Base-by-base conservation (phyloP, 2,113 vertebrate species). In the Callospermophilus lateralis region DNA sequence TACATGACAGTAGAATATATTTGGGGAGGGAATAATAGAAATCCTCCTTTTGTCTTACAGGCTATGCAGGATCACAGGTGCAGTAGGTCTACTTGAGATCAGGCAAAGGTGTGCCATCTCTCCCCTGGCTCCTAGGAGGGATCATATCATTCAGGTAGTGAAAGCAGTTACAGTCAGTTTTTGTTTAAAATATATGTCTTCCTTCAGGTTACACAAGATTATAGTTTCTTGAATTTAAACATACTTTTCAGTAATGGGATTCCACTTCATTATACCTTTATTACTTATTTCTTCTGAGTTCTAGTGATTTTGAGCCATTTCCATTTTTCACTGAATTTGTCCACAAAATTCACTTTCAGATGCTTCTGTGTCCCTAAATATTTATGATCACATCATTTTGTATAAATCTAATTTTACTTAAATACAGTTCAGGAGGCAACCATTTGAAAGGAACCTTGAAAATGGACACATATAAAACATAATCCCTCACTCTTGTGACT, bases 361-460 rank as follows among this genome's bases (percentile, higher is more conserved):
- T 1, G 4, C 32, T 45, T 58, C 28, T 88, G 22, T 76, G 26
- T 84, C 58, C 16, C 42, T 70, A n/a, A 67, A 68, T 81, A 37
- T 22, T 77, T 94, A 12, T 92, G 17, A 63, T 67, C 51, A 76
- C 4, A 28, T 77, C 53, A 88, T 34, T 90, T 81, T 63, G 68
- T n/a, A 30, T 70, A 94, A 74, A 67, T 83, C 30, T 16, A 81
- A 83, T 61, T 67, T 94, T 65, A 58, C 67, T 74, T 70, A 96
- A 89, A 88, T 94, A 70, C 22, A 70, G 28, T n/a, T 91, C 28
- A 77, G 22, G n/a, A 92, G 28, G 13, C 16, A 70, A 15, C 51
- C 58, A 67, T 63, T 68, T 42, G 61, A 83, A 87, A 96, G 70
- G 39, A 90, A 51, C 45, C 73, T 26, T 63, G 55, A 96, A 58